Conservation (phyloP, 2,113 vertebrate genomes). For the Mustelus asterias region DNA sequence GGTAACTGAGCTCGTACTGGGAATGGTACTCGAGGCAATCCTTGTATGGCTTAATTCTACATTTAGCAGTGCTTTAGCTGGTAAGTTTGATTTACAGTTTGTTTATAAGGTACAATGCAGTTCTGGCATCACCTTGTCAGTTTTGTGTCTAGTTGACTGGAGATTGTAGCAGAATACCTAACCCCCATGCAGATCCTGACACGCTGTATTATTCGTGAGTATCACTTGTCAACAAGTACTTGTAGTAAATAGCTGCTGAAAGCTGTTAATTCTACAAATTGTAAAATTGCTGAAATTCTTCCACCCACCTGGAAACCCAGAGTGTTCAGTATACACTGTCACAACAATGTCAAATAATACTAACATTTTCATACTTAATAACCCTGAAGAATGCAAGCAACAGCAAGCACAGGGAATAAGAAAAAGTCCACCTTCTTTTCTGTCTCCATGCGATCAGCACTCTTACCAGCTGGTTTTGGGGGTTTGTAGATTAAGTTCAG, state of each 20-base stretch:
- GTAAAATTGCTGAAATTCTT: conserved; percentile 37
- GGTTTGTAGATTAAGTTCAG: not conserved
- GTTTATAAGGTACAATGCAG: not conserved
- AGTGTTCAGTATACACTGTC: conserved; percentile 26
- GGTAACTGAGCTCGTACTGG: not conserved
- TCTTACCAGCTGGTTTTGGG: not conserved
- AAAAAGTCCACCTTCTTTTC: not conserved
- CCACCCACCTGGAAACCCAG: conserved; percentile 33
- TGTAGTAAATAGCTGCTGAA: conserved; percentile 37
- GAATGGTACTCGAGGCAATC: not conserved
- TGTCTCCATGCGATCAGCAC: not conserved
- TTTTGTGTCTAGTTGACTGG: conserved; percentile 31
- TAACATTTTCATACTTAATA: conserved; percentile 36
- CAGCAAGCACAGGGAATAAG: not conserved
- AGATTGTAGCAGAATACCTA: conserved; percentile 35
- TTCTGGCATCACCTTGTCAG: conserved; percentile 25
- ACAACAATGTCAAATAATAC: conserved; percentile 37
- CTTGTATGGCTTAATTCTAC: not conserved
- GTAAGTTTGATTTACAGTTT: conserved; percentile 16
- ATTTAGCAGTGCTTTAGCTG: not conserved
- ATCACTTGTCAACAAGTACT: conserved; percentile 36
- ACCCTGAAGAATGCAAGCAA: conserved; percentile 36
- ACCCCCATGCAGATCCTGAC: conserved; percentile 30
- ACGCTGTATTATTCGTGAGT: conserved; percentile 17
- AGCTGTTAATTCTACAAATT: conserved; percentile 37